Evolutionary conservation across 2,888 invertebrate species (phyloP).

Genomic region (Helleia helle): DNA sequence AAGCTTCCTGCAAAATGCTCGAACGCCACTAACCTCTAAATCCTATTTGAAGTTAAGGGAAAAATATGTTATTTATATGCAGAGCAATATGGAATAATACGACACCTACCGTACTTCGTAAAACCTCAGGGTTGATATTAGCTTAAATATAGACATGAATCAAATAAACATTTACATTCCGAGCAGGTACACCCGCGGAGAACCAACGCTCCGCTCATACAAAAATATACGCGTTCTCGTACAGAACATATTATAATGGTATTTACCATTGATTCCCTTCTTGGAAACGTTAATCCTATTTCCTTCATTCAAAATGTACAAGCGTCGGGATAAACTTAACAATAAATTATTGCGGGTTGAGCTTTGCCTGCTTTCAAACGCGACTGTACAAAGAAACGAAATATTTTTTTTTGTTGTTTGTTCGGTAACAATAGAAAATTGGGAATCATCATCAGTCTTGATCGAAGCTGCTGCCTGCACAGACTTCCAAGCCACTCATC

Average conservation of each 20-base stretch:
- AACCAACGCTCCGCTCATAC: conserved; percentile 28
- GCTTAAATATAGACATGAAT: conserved; percentile 20
- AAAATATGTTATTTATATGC: conserved; percentile 26
- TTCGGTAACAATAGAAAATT: too few relatives aligned
- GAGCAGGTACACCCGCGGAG: conserved; percentile 29
- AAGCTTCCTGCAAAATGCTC: conserved; percentile 5
- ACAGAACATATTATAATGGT: conserved; percentile 19
- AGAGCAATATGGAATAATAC: conserved; percentile 19
- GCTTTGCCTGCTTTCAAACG: background rate
- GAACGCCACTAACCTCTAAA: conserved; percentile 4
- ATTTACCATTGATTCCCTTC: conserved; percentile 1
- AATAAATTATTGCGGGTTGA: conserved; percentile 2
- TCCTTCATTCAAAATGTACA: conserved; percentile 3
- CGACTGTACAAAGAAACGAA: too few relatives aligned
- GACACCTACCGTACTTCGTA: conserved; percentile 14
- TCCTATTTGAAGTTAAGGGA: conserved; percentile 15
- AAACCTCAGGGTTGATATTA: conserved; percentile 26
- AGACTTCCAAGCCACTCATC: too few relatives aligned
- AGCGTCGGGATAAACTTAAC: background rate
- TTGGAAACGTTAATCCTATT: background rate
- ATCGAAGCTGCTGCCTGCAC: too few relatives aligned
- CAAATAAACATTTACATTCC: conserved; percentile 30
- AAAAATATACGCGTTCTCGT: conserved; percentile 19
- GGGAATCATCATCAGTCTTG: too few relatives aligned
- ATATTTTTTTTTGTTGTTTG: too few relatives aligned